Evolutionary conservation across 1,140 invertebrate genomes (phyloP).

Genomic region (Telenomus remus): DNA sequence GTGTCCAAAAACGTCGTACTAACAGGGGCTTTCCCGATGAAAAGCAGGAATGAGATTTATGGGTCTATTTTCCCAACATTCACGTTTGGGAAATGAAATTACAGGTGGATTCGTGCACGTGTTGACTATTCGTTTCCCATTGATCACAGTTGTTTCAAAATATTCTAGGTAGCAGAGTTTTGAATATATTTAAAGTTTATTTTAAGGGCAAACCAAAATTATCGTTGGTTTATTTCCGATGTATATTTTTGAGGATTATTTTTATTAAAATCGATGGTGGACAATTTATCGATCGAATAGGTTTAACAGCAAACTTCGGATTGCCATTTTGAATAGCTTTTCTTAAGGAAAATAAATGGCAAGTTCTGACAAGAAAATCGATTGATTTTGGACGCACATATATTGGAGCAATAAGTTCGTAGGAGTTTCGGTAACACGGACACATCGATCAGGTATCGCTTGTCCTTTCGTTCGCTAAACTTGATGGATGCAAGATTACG

Average conservation of each 20-base stretch:
- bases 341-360: constrained; percentile 49
- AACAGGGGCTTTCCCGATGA: constrained; percentile 15
- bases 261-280: too few species aligned
- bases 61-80: constrained; percentile 17
- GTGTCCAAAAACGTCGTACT: constrained; percentile 6
- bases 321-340: constrained; percentile 52
- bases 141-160: constrained; percentile 5
- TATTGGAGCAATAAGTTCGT: constrained; percentile 55
- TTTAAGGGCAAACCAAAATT: too few species aligned
- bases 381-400: constrained; percentile 52
- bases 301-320: constrained; percentile 34
- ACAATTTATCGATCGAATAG: constrained; percentile 35
- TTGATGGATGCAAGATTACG: constrained; percentile 63
- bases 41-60: constrained; percentile 13
- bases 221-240: too few species aligned
- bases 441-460: constrained; percentile 61
- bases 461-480: constrained; percentile 51
- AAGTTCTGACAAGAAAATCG: constrained; percentile 42
- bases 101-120: constrained; percentile 11
- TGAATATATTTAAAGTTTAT: too few species aligned
- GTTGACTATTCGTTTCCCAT: not conserved
- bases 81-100: constrained; percentile 1
- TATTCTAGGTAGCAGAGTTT: not conserved
- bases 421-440: constrained; percentile 57
- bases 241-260: not conserved